Evolutionary conservation across 2,113 vertebrate genomes (phyloP).

Genomic region (Candoia aspera): DNA sequence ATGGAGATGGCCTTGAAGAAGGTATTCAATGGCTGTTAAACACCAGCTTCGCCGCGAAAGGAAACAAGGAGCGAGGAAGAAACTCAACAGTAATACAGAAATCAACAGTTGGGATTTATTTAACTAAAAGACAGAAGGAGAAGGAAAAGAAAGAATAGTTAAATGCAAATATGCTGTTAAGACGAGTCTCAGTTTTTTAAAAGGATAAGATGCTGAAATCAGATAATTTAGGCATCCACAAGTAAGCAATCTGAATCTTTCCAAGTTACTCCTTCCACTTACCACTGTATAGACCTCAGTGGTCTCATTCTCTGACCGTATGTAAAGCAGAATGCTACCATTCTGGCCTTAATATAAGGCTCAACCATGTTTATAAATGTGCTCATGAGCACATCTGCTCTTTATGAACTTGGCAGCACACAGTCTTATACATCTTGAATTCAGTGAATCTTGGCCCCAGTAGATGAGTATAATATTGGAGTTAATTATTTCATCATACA

Average conservation of each 20-base stretch:
- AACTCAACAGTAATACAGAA: background rate
- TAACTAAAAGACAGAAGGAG: background rate
- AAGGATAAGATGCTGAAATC: background rate
- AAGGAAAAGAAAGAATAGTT: background rate
- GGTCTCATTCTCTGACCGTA: background rate
- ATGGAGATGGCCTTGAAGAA: too few relatives aligned
- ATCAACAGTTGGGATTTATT: background rate
- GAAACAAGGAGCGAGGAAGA: background rate
- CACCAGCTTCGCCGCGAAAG: too few relatives aligned
- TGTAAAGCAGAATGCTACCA: background rate
- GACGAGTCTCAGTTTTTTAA: background rate
- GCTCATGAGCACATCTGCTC: background rate
- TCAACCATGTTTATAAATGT: background rate
- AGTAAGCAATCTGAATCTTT: background rate
- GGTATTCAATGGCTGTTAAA: too few relatives aligned
- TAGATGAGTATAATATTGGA: background rate
- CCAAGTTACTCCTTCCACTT: background rate
- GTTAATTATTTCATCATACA: background rate
- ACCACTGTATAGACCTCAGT: background rate
- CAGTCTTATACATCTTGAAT: background rate
- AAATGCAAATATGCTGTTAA: background rate
- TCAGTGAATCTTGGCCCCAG: background rate
- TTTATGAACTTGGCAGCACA: background rate
- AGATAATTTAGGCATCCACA: background rate
- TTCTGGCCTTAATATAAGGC: background rate